phyloP scores from a whole-genome alignment of 2,888 invertebrate genomes.

The Timema cristinae region DNA sequence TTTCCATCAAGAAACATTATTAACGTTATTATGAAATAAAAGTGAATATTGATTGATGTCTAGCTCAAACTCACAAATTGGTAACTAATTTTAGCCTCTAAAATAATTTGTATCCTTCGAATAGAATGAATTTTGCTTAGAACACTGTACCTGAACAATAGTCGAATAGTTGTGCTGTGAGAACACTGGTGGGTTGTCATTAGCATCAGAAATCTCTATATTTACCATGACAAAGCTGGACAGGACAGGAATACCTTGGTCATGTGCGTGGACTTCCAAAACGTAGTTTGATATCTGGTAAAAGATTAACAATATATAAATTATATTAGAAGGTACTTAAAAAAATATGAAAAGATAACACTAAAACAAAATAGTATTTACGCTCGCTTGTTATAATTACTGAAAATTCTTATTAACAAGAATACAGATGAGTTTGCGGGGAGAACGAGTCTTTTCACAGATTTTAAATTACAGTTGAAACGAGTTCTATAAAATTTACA shows the following conservation, averaged over 20 bases:
- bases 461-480: too few relatives aligned
- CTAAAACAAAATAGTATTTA: too few relatives aligned
- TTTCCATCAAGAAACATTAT: too few relatives aligned
- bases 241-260: conserved; percentile 72
- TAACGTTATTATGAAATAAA: neutral
- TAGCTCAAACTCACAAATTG: neutral
- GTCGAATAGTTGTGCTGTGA: conserved; percentile 73
- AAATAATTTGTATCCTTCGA: neutral
- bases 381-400: too few relatives aligned
- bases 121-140: conserved; percentile 1
- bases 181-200: conserved; percentile 88
- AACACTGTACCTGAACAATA: conserved; percentile 56
- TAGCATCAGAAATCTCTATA: conserved; percentile 81
- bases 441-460: too few relatives aligned
- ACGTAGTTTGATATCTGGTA: conserved; percentile 59
- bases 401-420: too few relatives aligned
- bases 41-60: neutral
- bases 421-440: too few relatives aligned
- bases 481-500: too few relatives aligned
- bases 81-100: neutral
- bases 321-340: neutral
- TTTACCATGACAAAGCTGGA: conserved; percentile 69
- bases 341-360: neutral
- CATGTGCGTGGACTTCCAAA: conserved; percentile 76
- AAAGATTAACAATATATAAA: neutral